Conservation (phyloP, 2,888 invertebrate species). For the Acronicta aceris region DNA sequence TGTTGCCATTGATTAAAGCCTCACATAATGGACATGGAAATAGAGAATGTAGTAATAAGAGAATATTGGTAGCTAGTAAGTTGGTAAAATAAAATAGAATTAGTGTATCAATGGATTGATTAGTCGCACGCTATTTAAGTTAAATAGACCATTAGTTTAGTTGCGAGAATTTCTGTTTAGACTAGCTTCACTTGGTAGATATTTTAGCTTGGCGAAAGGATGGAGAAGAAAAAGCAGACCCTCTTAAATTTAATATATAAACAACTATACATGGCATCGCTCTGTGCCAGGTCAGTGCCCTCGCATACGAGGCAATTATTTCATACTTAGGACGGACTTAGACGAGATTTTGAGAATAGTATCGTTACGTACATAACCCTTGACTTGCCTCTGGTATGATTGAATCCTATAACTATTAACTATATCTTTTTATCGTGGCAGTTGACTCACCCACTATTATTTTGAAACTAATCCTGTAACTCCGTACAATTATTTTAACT, state of each 20-base stretch:
- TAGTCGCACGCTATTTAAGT: conserved; percentile 44
- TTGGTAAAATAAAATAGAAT: conserved; percentile 25
- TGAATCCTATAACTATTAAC: not conserved
- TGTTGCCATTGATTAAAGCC: conserved; percentile 29
- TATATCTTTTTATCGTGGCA: not conserved
- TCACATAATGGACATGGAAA: conserved; percentile 13
- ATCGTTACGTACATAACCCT: not conserved
- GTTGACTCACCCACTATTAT: too few relatives aligned
- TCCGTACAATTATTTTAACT: too few relatives aligned
- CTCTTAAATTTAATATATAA: not conserved
- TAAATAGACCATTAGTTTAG: conserved; percentile 38
- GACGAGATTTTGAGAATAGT: not conserved
- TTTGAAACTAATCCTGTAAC: too few relatives aligned
- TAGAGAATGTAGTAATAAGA: conserved; percentile 43
- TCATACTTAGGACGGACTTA: not conserved
- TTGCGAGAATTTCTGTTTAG: conserved; percentile 38
- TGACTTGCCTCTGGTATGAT: not conserved
- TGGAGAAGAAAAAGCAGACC: too few relatives aligned
- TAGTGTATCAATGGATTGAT: conserved; percentile 33
- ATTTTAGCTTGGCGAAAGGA: conserved; percentile 5
- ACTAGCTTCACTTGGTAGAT: conserved; percentile 31
- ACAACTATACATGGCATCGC: not conserved
- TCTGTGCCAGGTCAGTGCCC: conserved; percentile 25
- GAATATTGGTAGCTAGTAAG: conserved; percentile 43
- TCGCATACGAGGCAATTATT: conserved; percentile 21